Evolutionary conservation across 2,888 invertebrate species (phyloP).

Genomic region (Vesta saturnalis): DNA sequence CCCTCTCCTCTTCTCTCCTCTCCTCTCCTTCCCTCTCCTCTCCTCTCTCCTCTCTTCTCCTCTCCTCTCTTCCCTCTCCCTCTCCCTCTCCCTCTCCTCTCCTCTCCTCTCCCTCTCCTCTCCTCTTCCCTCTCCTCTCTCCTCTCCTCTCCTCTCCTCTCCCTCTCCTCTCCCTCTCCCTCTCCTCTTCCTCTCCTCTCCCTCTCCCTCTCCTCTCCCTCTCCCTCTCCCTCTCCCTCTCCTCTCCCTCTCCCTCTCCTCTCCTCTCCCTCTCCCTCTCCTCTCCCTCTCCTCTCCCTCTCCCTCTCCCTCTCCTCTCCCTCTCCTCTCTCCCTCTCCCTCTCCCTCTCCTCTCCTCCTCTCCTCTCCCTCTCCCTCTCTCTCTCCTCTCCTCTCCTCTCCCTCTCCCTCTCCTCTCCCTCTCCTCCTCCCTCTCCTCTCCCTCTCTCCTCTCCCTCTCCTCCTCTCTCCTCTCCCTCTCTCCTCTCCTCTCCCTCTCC

Average conservation of each 20-base stretch:
- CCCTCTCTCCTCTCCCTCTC: not conserved
- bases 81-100: not conserved
- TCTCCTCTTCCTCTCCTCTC: too few species aligned
- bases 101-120: not conserved
- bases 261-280: too few species aligned
- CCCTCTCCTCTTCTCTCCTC: not conserved
- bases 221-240: too few species aligned
- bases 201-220: too few species aligned
- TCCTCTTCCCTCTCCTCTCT: not conserved
- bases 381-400: too few species aligned
- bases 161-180: too few species aligned
- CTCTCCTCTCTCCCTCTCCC: too few species aligned
- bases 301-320: too few species aligned
- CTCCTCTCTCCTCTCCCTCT: not conserved
- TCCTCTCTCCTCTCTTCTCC: not conserved
- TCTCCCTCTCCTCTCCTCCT: too few species aligned
- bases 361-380: too few species aligned
- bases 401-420: not conserved
- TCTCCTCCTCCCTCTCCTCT: not conserved
- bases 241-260: too few species aligned
- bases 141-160: not conserved
- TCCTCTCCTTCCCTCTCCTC: not conserved
- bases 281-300: too few species aligned
- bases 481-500: not conserved
- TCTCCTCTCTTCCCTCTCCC: not conserved